Evolutionary conservation across 2,888 invertebrate species (phyloP).

Genomic region (Spisula solida): DNA sequence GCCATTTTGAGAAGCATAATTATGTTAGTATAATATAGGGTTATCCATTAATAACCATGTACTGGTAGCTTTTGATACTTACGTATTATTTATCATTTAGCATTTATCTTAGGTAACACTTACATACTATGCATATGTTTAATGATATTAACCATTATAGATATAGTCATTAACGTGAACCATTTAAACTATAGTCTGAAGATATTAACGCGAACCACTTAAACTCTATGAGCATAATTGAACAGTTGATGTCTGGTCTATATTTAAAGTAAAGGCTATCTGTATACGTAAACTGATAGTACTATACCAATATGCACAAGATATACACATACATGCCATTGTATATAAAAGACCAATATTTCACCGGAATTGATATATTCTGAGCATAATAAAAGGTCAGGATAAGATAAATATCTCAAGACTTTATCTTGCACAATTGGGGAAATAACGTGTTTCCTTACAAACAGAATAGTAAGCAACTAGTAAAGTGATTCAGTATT

Average conservation of each 20-base stretch:
- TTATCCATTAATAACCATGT: neutral
- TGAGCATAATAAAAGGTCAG: too few species aligned
- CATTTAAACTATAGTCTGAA: too few species aligned
- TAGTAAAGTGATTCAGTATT: neutral
- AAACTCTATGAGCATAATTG: too few species aligned
- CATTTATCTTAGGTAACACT: slow-evolving; percentile 2
- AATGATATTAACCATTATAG: slow-evolving; percentile 11
- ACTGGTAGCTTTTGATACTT: slow-evolving; percentile 15
- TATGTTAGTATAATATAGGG: neutral
- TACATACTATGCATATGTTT: neutral
- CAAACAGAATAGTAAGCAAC: neutral
- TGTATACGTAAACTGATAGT: too few species aligned
- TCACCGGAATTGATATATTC: too few species aligned
- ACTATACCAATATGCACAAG: too few species aligned
- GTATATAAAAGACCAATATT: too few species aligned
- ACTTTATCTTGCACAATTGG: neutral
- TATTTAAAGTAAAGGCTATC: too few species aligned
- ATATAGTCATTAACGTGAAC: too few species aligned
- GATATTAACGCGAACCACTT: too few species aligned
- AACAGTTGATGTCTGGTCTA: too few species aligned
- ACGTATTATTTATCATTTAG: neutral
- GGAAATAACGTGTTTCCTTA: neutral
- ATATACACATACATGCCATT: too few species aligned
- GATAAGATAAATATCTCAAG: neutral
- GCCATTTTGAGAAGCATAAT: slow-evolving; percentile 12